A percentile compares a stretch with the other conserved stretches of the same genome.
These are phyloP conservation scores for Scomberomorus guttatus DNA, from an alignment of 2,797 vertebrate genomes.

Conservation along the genomic window DNA sequence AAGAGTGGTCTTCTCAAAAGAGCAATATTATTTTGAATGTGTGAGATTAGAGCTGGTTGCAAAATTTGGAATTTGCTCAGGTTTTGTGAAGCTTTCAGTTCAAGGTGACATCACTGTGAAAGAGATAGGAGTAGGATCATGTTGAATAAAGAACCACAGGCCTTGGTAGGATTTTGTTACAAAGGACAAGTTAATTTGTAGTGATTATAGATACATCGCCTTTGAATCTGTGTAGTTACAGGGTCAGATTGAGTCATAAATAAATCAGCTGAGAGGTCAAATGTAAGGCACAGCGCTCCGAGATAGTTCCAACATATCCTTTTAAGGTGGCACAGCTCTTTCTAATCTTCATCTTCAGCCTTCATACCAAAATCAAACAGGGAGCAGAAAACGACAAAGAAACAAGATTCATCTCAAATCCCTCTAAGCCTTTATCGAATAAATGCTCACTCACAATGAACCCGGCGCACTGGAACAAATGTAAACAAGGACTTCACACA, in stretches of 20 bases:
- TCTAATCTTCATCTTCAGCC: slow-evolving; percentile 56
- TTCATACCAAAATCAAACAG: slow-evolving; percentile 57
- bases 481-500: slow-evolving; percentile 59
- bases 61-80: slow-evolving; percentile 25
- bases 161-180: slow-evolving; percentile 20
- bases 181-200: slow-evolving; percentile 47
- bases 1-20: slow-evolving; percentile 16
- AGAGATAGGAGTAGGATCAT: neutral
- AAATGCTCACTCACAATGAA: slow-evolving; percentile 65
- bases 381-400: slow-evolving; percentile 52
- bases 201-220: slow-evolving; percentile 37
- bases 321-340: slow-evolving; percentile 22
- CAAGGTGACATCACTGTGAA: slow-evolving; percentile 21
- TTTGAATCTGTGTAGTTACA: slow-evolving; percentile 47
- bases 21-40: slow-evolving; percentile 52
- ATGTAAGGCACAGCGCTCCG: slow-evolving; percentile 10
- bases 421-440: slow-evolving; percentile 74
- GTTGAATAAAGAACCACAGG: slow-evolving; percentile 9
- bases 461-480: slow-evolving; percentile 57
- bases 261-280: slow-evolving; percentile 50
- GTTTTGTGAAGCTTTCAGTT: slow-evolving; percentile 31
- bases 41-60: slow-evolving; percentile 4
- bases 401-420: slow-evolving; percentile 71
- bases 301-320: slow-evolving; percentile 11
- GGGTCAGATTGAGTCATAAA: slow-evolving; percentile 43